phyloP scores from a whole-genome alignment of 2,888 invertebrate species.

The Barypeithes pellucidus region DNA sequence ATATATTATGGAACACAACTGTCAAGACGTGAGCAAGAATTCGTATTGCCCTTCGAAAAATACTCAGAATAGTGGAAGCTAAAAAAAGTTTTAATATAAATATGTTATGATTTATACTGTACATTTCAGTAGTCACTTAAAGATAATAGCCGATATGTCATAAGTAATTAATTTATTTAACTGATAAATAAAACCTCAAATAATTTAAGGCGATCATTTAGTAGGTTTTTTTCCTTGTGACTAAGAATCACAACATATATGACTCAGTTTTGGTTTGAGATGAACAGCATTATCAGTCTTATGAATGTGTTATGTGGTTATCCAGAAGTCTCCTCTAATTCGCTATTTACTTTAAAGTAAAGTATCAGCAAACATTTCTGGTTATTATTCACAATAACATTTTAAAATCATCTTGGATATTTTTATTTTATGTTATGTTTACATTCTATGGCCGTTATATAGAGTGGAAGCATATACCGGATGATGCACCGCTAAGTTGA shows the following conservation, averaged over 20 bases:
- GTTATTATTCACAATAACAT: background rate
- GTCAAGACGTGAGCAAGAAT: too few relatives aligned
- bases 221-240: conserved; percentile 11
- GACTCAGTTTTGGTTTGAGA: conserved; percentile 17
- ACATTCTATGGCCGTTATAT: too few relatives aligned
- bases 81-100: too few relatives aligned
- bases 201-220: background rate
- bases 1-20: too few relatives aligned
- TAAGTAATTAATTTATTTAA: background rate
- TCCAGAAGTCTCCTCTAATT: background rate
- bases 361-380: background rate
- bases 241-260: conserved; percentile 24
- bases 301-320: conserved; percentile 21
- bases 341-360: background rate
- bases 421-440: too few relatives aligned
- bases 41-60: too few relatives aligned
- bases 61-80: too few relatives aligned
- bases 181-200: conserved; percentile 18
- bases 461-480: too few relatives aligned
- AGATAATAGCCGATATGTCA: background rate
- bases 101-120: background rate
- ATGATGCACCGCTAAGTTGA: too few relatives aligned
- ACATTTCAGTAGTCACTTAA: background rate
- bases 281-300: conserved; percentile 21
- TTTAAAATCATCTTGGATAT: background rate